phyloP scores from a whole-genome alignment of 2,113 vertebrate species.

The Xenotilapia caudafasciata region DNA sequence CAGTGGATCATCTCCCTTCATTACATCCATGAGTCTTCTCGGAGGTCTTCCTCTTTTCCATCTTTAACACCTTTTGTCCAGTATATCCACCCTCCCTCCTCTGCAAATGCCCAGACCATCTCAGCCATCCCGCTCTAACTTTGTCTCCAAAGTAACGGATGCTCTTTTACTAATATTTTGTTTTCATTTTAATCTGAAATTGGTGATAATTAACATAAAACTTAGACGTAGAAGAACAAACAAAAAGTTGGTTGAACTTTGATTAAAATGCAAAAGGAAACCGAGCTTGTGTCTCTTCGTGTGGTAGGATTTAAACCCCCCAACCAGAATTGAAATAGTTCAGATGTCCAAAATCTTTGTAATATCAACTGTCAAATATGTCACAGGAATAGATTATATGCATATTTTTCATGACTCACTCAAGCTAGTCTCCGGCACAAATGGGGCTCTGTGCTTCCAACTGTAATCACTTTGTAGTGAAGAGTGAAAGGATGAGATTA shows the following conservation, averaged over 20 bases:
- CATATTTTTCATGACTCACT: not conserved
- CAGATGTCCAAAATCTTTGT: not conserved
- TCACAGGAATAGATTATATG: not conserved
- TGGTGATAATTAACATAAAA: not conserved
- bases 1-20: not conserved
- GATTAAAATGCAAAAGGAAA: not conserved
- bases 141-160: not conserved
- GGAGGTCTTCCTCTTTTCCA: not conserved
- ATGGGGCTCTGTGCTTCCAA: not conserved
- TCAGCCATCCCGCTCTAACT: not conserved
- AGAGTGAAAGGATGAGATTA: not conserved
- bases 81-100: not conserved
- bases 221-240: not conserved
- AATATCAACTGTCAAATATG: not conserved
- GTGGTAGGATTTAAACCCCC: not conserved
- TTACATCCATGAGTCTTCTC: not conserved
- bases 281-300: not conserved
- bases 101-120: not conserved
- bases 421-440: not conserved
- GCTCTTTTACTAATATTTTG: not conserved
- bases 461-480: not conserved
- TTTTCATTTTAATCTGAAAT: accelerated
- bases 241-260: not conserved
- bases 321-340: not conserved
- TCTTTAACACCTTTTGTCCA: too few relatives aligned